These are phyloP conservation scores for Euschistus heros DNA, from an alignment of 1,140 invertebrate genomes.

Conservation along the genomic window DNA sequence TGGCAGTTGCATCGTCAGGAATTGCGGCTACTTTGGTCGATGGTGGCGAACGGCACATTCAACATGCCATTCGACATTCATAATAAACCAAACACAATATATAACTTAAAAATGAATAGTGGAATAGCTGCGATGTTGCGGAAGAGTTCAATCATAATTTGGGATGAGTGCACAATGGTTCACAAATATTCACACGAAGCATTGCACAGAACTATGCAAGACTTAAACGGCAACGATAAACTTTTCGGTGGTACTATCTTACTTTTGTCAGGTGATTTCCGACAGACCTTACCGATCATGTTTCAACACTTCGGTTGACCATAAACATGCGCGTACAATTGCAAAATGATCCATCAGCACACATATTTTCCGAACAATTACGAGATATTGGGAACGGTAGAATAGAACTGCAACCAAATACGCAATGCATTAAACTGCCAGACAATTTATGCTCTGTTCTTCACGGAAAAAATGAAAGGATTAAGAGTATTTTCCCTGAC, in stretches of 20 bases:
- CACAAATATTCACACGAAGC: too few species aligned
- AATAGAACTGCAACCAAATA: too few species aligned
- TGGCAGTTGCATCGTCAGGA: constrained; percentile 35
- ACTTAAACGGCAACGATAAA: too few species aligned
- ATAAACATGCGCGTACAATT: too few species aligned
- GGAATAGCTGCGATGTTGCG: too few species aligned
- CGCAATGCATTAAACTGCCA: too few species aligned
- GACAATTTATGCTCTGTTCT: background rate
- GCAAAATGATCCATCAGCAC: too few species aligned
- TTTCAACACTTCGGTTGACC: too few species aligned
- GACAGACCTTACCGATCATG: constrained; percentile 16
- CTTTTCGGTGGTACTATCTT: constrained; percentile 31
- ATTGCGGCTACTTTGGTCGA: background rate
- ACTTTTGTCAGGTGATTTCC: constrained; percentile 12
- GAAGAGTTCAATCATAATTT: constrained; percentile 30
- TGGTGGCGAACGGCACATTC: constrained; percentile 38
- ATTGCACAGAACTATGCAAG: too few species aligned
- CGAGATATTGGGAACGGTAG: too few species aligned
- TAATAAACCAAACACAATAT: background rate
- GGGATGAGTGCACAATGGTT: too few species aligned
- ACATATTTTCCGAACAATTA: too few species aligned
- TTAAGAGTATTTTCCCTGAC: constrained; percentile 5
- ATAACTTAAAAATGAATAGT: background rate
- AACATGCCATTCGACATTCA: constrained; percentile 30
- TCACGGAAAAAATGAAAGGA: background rate